Evolutionary conservation across 2,113 vertebrate species (phyloP).

Genomic region (Myiagra hebetior): DNA sequence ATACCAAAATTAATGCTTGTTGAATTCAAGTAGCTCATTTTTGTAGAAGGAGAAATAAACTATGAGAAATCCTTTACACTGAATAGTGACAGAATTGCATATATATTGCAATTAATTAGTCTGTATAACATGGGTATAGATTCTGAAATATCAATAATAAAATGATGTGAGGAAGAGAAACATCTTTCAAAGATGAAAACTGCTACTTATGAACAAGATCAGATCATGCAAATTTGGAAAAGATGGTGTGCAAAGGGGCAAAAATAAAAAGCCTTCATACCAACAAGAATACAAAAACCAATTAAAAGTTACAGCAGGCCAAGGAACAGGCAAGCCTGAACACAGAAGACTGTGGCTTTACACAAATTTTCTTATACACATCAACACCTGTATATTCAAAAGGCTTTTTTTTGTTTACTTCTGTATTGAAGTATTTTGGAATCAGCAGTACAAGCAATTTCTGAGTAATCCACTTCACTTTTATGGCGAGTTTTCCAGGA

Average conservation of each 20-base stretch:
- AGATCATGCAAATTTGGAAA: background rate
- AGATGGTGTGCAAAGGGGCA: background rate
- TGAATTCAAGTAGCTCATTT: background rate
- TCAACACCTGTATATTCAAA: background rate
- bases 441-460: background rate
- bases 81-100: background rate
- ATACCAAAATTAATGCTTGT: background rate
- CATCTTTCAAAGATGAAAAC: background rate
- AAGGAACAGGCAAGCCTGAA: background rate
- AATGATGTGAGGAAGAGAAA: background rate
- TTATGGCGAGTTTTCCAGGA: background rate
- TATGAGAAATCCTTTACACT: background rate
- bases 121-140: background rate
- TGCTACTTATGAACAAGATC: background rate
- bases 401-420: background rate
- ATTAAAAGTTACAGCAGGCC: background rate
- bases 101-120: background rate
- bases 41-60: background rate
- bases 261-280: background rate
- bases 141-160: background rate
- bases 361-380: background rate
- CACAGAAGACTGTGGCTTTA: background rate
- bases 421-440: background rate
- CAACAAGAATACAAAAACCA: background rate
- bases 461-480: background rate